phyloP scores from a whole-genome alignment of 2,888 invertebrate genomes.

The Ligdia adustata region DNA sequence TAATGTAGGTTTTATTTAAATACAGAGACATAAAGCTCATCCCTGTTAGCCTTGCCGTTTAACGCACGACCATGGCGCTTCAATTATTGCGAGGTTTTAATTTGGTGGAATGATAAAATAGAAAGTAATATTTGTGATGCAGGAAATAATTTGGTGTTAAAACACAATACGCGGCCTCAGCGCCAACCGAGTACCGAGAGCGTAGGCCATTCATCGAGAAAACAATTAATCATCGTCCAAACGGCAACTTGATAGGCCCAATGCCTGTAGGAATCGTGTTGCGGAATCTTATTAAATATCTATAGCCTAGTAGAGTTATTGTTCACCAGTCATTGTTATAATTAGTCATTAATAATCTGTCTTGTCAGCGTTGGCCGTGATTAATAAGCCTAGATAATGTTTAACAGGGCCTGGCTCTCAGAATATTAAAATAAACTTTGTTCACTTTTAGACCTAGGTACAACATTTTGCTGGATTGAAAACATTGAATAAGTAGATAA shows the following conservation, averaged over 20 bases:
- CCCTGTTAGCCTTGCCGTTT: conserved; percentile 39
- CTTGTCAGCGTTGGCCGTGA: conserved; percentile 63
- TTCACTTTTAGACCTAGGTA: too few species aligned
- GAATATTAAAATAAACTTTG: conserved; percentile 33
- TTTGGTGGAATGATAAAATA: conserved; percentile 36
- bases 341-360: conserved; percentile 75
- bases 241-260: conserved; percentile 63
- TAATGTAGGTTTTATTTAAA: conserved; percentile 40
- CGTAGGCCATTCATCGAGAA: conserved; percentile 51
- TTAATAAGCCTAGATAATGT: conserved; percentile 54
- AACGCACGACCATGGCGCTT: conserved; percentile 29
- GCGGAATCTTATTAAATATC: conserved; percentile 74
- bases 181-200: conserved; percentile 51
- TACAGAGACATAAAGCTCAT: conserved; percentile 35
- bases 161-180: conserved; percentile 49
- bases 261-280: conserved; percentile 70
- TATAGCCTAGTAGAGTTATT: conserved; percentile 63
- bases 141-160: conserved; percentile 34
- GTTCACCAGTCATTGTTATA: conserved; percentile 72
- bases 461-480: too few species aligned
- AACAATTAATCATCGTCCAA: conserved; percentile 76
- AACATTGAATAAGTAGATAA: too few species aligned
- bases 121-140: conserved; percentile 40
- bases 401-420: conserved; percentile 44
- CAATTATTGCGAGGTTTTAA: conserved; percentile 35